Conservation (phyloP, 2,888 invertebrate species). For the Zaprionus bogoriensis region DNA sequence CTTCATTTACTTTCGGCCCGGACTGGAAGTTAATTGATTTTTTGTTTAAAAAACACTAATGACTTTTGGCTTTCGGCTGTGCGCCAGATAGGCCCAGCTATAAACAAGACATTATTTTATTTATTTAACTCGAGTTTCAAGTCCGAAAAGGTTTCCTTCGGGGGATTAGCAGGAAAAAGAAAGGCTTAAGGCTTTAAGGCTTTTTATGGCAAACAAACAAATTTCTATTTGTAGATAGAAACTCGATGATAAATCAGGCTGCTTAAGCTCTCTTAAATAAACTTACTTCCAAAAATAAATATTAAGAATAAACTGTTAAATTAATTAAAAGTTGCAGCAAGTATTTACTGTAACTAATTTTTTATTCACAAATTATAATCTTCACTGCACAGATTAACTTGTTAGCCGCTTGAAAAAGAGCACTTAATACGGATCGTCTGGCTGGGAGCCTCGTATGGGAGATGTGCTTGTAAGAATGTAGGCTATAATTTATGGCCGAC, state of each 20-base stretch:
- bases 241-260: too few relatives aligned
- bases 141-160: background rate
- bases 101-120: slow-evolving; percentile 15
- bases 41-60: slow-evolving; percentile 37
- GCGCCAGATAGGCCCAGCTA: slow-evolving; percentile 2
- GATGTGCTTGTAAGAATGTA: slow-evolving; percentile 13
- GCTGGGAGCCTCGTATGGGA: background rate
- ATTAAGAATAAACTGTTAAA: too few relatives aligned
- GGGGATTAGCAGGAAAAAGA: background rate
- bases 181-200: too few relatives aligned
- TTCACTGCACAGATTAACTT: background rate
- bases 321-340: too few relatives aligned
- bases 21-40: slow-evolving; percentile 54
- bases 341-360: too few relatives aligned
- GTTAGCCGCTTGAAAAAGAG: background rate
- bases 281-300: too few relatives aligned
- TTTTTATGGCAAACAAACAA: background rate
- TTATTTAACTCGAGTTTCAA: slow-evolving; percentile 12
- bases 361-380: too few relatives aligned
- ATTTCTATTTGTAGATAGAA: background rate
- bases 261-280: too few relatives aligned
- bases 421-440: background rate
- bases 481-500: slow-evolving; percentile 27
- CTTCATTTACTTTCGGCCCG: slow-evolving; percentile 40
- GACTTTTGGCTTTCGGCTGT: slow-evolving; percentile 15